Base-by-base conservation (phyloP, 2,888 invertebrate species). In the Amiota mariae region DNA sequence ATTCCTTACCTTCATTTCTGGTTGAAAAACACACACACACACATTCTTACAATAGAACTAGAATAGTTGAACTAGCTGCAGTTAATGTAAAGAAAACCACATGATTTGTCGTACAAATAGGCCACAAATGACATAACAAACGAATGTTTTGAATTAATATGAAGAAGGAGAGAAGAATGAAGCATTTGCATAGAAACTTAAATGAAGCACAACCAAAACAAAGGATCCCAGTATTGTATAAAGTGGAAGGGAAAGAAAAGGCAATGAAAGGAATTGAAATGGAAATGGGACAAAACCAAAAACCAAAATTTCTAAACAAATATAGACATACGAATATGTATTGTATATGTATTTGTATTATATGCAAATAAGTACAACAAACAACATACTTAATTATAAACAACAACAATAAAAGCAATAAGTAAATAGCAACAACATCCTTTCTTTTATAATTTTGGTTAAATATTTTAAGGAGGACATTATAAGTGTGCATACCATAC, bases 51-150 rank as follows among this genome's bases (percentile, higher is more conserved):
- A 24, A 3, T 2, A 24, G 24, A 3, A 24, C 24, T 71, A 75
- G 78, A 77, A 72, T 82, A 81, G 80, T 75, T 82, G 81, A 75
- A 36, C 75, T 81, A 80, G 82, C 82, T 84, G 84, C 80, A 84
- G 81, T 80, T 78, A 80, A 81, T 81, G 80, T 79, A 71, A 54
- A 15, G 13, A 54, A 54, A 76, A 84, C 84, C 82, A 70, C 84
- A 84, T 81, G 82, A 84, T 82, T 84, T 82, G 81, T 82, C 81
- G 84, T 81, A 82, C 84, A 82, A 82, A 84, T 82, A 78, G 78
- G 75, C 82, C 82, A 78, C 82, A 82, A 82, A 84, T 84, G 82
- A 80, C 74, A 76, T 49, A 59, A 71, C 64, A 75, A 75, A 75
- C 68, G 75, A 73, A 51, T 51, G 54, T 51, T 51, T 36, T 36